phyloP scores from a whole-genome alignment of 2,113 vertebrate genomes.

The Phasianus colchicus region DNA sequence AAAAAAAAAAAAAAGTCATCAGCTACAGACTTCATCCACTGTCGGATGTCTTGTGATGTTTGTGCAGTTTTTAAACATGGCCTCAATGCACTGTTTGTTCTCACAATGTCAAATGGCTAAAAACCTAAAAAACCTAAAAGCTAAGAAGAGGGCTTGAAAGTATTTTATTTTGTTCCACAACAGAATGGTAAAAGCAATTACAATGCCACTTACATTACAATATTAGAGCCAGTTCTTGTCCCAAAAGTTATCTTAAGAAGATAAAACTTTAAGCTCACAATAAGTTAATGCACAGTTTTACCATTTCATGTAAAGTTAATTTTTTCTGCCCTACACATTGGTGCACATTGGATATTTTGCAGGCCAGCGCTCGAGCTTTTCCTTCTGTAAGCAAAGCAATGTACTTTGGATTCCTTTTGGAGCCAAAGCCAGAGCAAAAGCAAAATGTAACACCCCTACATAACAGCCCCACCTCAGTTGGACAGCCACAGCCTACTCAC shows the following conservation, averaged over 20 bases:
- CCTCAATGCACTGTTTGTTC: not conserved
- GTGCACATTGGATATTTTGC: not conserved
- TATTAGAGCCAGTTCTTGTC: not conserved
- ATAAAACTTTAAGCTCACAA: not conserved
- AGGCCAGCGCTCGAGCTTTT: not conserved
- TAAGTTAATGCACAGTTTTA: not conserved
- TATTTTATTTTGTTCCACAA: not conserved
- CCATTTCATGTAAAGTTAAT: not conserved
- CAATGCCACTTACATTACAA: not conserved
- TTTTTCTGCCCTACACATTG: not conserved
- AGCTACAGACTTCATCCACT: not conserved
- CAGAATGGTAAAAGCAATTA: not conserved
- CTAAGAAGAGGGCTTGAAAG: not conserved
- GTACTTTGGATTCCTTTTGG: not conserved
- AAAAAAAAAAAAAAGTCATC: not conserved
- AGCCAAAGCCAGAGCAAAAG: not conserved
- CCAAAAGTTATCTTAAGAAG: not conserved
- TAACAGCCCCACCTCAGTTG: not conserved
- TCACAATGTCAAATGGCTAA: not conserved
- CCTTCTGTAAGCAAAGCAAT: not conserved
- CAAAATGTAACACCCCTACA: not conserved
- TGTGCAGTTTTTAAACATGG: not conserved
- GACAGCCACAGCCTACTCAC: constrained; percentile 77
- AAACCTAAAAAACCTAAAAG: not conserved
- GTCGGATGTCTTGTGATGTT: accelerated